Evolutionary conservation across 1,140 invertebrate species (phyloP).

Genomic region (Globodera rostochiensis): DNA sequence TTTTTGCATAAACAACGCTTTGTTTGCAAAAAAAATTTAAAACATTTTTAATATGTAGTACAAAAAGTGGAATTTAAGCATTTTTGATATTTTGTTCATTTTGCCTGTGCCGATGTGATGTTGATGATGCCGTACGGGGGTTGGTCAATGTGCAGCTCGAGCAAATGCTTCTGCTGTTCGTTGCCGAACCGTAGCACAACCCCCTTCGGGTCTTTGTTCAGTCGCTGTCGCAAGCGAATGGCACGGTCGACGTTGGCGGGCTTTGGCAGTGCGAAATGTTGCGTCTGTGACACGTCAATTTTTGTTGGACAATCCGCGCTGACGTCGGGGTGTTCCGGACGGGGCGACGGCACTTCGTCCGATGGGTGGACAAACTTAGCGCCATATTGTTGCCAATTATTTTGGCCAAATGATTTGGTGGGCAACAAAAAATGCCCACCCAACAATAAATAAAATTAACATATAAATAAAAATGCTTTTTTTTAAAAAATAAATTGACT

Average conservation of each 20-base stretch:
- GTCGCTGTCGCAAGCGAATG: background rate
- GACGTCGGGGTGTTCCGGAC: background rate
- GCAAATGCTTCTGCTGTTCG: background rate
- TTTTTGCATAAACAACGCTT: too few species aligned
- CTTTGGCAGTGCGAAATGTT: background rate
- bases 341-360: background rate
- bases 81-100: too few species aligned
- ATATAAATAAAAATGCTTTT: too few species aligned
- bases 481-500: too few species aligned
- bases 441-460: too few species aligned
- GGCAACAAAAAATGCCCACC: too few species aligned
- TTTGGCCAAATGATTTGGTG: too few species aligned
- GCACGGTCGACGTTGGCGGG: background rate
- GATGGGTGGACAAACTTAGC: background rate
- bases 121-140: background rate
- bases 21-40: too few species aligned
- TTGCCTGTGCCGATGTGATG: background rate
- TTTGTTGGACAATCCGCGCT: background rate
- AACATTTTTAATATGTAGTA: too few species aligned
- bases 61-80: too few species aligned
- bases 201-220: background rate
- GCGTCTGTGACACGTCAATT: background rate
- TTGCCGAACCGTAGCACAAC: background rate
- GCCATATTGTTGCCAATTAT: too few species aligned
- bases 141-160: background rate